Evolutionary conservation across 2,113 vertebrate genomes (phyloP).

Genomic region (Nettapus auritus): DNA sequence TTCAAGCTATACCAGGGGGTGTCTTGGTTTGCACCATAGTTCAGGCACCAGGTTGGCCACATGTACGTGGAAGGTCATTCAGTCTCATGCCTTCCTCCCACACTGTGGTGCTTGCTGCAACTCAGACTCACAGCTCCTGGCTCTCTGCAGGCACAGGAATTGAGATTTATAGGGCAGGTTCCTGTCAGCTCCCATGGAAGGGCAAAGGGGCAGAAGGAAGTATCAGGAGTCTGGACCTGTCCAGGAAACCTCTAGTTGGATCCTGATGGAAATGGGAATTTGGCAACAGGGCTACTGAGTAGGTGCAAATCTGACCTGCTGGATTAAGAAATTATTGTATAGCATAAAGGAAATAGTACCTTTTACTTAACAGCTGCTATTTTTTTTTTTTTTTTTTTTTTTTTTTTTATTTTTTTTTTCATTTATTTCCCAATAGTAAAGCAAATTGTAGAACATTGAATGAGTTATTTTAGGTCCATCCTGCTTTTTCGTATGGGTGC

Average conservation of each 20-base stretch:
- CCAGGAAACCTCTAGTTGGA: neutral
- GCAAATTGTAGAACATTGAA: neutral
- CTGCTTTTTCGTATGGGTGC: neutral
- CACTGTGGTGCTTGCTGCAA: fast-evolving
- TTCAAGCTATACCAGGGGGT: fast-evolving
- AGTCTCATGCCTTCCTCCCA: neutral
- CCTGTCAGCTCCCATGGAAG: neutral
- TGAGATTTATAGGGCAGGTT: neutral
- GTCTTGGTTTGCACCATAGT: neutral
- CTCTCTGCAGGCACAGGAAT: neutral
- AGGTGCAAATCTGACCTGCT: neutral
- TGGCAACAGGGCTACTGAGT: neutral
- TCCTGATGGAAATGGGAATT: neutral
- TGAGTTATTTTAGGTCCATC: neutral
- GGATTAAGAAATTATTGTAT: neutral
- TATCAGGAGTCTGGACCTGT: neutral
- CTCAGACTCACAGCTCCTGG: neutral
- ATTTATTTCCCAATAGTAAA: neutral
- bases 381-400: neutral
- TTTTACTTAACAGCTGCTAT: neutral
- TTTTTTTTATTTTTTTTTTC: neutral
- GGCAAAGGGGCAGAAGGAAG: neutral
- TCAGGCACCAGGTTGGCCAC: neutral
- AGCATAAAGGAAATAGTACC: neutral
- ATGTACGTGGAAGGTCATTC: fast-evolving